These are phyloP conservation scores for Drosophila mulleri DNA, from an alignment of 2,888 invertebrate species.

Conservation along the genomic window DNA sequence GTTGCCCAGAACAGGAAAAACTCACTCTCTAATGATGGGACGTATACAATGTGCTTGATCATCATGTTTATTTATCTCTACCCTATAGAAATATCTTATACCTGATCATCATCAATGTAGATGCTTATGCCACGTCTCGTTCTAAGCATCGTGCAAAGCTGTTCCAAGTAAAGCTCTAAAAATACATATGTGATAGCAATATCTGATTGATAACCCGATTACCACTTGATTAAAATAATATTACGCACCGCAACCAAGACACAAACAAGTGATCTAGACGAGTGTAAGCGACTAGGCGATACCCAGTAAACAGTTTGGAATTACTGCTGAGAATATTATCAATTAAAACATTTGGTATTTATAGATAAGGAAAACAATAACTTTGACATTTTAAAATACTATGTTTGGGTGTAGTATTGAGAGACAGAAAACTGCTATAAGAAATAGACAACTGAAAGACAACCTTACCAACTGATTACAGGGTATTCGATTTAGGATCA, in stretches of 20 bases:
- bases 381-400: not conserved
- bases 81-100: conserved; percentile 32
- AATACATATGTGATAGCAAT: conserved; percentile 12
- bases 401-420: not conserved
- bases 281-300: not conserved
- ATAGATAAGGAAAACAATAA: not conserved
- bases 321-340: no score
- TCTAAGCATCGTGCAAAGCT: conserved; percentile 56
- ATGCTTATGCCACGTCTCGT: conserved; percentile 59
- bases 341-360: not conserved
- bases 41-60: conserved; percentile 30
- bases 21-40: conserved; percentile 21
- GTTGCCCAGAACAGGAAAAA: conserved; percentile 8
- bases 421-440: no score
- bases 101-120: conserved; percentile 68
- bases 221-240: conserved; percentile 14
- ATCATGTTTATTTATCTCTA: not conserved
- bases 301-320: not conserved
- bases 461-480: not conserved
- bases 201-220: conserved; percentile 13
- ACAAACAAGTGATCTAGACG: not conserved
- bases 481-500: conserved; percentile 2
- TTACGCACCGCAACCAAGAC: conserved; percentile 17
- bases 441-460: no score
- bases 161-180: conserved; percentile 34